Percentiles rank a stretch among this genome's conserved stretches.
phyloP scores from a whole-genome alignment of 2,797 vertebrate genomes.

The Anomalospiza imberbis region DNA sequence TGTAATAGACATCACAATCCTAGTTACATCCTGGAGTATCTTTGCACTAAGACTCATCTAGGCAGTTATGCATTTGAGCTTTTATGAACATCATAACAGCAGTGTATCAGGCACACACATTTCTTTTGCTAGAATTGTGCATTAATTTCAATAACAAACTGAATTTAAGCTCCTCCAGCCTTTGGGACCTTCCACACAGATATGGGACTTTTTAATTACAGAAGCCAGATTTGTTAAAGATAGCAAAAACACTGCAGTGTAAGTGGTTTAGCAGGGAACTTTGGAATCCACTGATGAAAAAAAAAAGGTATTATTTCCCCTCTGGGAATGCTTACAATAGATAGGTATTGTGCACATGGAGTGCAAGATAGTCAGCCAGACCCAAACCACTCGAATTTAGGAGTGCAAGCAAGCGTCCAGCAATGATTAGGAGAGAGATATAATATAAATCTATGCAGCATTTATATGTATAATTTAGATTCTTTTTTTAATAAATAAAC shows the following conservation, averaged over 20 bases:
- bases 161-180: neutral
- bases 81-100: neutral
- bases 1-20: constrained; percentile 16
- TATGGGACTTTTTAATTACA: neutral
- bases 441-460: neutral
- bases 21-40: neutral
- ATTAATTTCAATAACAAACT: neutral
- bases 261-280: neutral
- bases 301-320: neutral
- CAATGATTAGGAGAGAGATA: neutral
- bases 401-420: neutral
- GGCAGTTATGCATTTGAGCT: neutral
- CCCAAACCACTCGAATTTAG: neutral
- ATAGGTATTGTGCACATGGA: neutral
- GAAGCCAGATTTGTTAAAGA: neutral
- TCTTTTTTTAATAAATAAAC: constrained; percentile 37
- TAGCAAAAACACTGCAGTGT: neutral
- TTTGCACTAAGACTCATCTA: neutral
- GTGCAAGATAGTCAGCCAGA: neutral
- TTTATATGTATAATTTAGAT: constrained; percentile 43
- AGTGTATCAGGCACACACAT: neutral
- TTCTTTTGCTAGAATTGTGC: neutral
- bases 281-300: neutral
- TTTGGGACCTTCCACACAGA: neutral
- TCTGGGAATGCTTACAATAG: neutral